These are phyloP conservation scores for Erannis defoliaria DNA, from an alignment of 2,888 invertebrate genomes.

Conservation along the genomic window DNA sequence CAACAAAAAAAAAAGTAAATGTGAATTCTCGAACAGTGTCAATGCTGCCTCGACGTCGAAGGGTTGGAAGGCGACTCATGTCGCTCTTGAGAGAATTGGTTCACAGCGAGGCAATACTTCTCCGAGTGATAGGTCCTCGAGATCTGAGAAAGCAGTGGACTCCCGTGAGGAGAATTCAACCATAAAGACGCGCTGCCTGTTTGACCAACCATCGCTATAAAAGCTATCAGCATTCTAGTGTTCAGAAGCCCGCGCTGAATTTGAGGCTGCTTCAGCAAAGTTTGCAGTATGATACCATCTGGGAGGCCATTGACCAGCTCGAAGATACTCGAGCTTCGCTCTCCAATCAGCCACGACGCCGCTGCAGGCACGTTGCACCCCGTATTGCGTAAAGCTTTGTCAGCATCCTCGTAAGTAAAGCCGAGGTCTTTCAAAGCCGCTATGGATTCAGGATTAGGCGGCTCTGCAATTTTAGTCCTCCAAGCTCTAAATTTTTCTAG, in stretches of 20 bases:
- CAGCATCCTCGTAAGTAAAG: slow-evolving; percentile 68
- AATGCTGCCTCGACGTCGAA: slow-evolving; percentile 71
- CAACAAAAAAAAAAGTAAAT: not conserved
- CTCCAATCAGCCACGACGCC: slow-evolving; percentile 77
- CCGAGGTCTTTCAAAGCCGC: slow-evolving; percentile 71
- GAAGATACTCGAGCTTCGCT: slow-evolving; percentile 77
- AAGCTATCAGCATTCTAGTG: slow-evolving; percentile 78
- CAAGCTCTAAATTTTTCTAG: slow-evolving; percentile 76
- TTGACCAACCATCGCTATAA: slow-evolving; percentile 80
- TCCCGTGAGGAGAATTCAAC: slow-evolving; percentile 80
- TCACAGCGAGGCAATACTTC: slow-evolving; percentile 80
- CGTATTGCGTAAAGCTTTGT: slow-evolving; percentile 68
- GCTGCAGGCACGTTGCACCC: slow-evolving; percentile 80
- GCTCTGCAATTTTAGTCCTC: slow-evolving; percentile 68
- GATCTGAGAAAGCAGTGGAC: slow-evolving; percentile 77
- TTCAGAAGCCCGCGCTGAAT: slow-evolving; percentile 78
- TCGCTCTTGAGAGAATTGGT: slow-evolving; percentile 74
- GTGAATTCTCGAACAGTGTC: not conserved
- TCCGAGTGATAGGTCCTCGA: slow-evolving; percentile 81
- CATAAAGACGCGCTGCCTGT: slow-evolving; percentile 77
- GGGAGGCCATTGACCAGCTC: slow-evolving; percentile 77
- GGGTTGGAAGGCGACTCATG: slow-evolving; percentile 54
- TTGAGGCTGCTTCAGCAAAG: slow-evolving; percentile 76
- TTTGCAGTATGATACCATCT: slow-evolving; percentile 72
- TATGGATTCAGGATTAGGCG: slow-evolving; percentile 68